Conservation (phyloP, 2,888 invertebrate species). For the Drosophila villosipedis region DNA sequence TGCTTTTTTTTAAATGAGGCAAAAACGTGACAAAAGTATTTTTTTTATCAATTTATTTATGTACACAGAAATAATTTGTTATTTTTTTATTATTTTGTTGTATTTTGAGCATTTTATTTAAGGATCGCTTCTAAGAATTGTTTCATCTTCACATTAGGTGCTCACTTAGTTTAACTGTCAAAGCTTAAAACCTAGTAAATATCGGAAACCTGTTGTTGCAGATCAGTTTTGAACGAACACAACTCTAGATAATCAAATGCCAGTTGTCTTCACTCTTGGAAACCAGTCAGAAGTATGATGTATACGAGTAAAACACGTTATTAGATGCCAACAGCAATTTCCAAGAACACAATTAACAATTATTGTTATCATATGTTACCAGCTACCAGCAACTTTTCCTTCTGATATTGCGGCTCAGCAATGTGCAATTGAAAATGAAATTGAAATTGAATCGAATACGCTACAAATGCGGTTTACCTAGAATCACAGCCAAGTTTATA, state of each 20-base stretch:
- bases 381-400: slow-evolving; percentile 20
- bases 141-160: slow-evolving; percentile 1
- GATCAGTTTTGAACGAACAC: slow-evolving; percentile 7
- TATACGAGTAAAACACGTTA: slow-evolving; percentile 35
- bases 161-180: neutral
- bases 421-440: slow-evolving; percentile 22
- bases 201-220: slow-evolving; percentile 39
- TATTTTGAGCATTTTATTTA: neutral
- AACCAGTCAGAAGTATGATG: slow-evolving; percentile 46
- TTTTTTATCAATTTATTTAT: slow-evolving; percentile 31
- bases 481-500: slow-evolving; percentile 18
- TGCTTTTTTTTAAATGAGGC: slow-evolving; percentile 50
- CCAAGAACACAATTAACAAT: slow-evolving; percentile 47
- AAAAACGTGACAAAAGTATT: slow-evolving; percentile 69
- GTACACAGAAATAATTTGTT: neutral
- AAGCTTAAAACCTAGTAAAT: neutral
- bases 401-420: neutral
- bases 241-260: slow-evolving; percentile 19
- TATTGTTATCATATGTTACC: slow-evolving; percentile 23
- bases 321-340: slow-evolving; percentile 25
- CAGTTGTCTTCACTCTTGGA: slow-evolving; percentile 21
- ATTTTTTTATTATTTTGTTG: slow-evolving; percentile 25
- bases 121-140: neutral
- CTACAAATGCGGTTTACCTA: slow-evolving; percentile 31
- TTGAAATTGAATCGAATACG: slow-evolving; percentile 13